Percentiles rank a stretch among this genome's conserved stretches.
Evolutionary conservation across 30 jellyfish, hydroid and myxozoan genomes (phyloP).

Genomic region (Calvadosia cruxmelitensis): DNA sequence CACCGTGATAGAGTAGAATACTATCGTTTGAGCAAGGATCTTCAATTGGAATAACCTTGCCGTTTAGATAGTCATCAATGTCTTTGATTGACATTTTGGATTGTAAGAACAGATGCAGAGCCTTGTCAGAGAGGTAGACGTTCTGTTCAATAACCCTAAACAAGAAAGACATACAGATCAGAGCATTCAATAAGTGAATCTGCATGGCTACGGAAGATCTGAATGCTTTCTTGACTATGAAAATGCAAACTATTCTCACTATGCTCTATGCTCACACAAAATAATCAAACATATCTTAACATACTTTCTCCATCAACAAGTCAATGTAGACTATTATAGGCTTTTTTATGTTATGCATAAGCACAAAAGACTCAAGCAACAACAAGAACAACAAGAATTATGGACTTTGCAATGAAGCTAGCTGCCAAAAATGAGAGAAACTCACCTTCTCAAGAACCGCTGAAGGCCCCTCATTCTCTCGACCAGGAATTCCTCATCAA

Average conservation of each 20-base stretch:
- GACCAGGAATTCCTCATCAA: slow-evolving; percentile 49
- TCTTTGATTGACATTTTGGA: slow-evolving; percentile 20
- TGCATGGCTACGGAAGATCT: no score
- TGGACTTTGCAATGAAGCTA: no score
- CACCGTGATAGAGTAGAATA: neutral
- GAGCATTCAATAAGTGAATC: neutral
- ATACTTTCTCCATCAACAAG: no score
- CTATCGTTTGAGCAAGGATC: neutral
- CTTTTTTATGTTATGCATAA: no score
- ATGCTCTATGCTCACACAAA: no score
- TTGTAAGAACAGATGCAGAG: slow-evolving; percentile 65
- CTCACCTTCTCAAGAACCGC: slow-evolving; percentile 49
- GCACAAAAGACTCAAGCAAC: no score
- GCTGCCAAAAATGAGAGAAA: no score
- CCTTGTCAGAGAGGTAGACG: slow-evolving; percentile 74
- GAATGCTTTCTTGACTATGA: no score
- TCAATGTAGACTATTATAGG: no score
- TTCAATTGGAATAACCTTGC: neutral
- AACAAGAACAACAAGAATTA: no score
- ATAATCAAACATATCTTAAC: no score
- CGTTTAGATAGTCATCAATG: slow-evolving; percentile 9
- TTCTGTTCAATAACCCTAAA: slow-evolving; percentile 64
- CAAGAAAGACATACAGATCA: neutral
- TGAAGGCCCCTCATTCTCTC: slow-evolving; percentile 72
- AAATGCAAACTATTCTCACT: no score